A percentile compares a stretch with the other conserved stretches of the same genome.
Conservation (phyloP, 2,888 invertebrate species). For the Machimus rusticus region DNA sequence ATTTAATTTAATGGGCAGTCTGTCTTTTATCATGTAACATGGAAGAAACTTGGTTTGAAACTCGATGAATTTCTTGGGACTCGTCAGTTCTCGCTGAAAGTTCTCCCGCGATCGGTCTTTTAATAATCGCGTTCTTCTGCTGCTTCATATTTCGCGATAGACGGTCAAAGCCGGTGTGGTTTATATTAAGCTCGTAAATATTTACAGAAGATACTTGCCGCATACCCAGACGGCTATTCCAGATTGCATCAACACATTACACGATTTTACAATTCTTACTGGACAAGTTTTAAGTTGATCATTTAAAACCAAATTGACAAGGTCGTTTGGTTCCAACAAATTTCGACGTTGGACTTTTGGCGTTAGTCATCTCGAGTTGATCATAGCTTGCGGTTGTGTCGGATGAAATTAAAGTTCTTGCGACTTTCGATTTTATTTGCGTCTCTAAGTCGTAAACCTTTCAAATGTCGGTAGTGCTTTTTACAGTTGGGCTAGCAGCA, state of each 20-base stretch:
- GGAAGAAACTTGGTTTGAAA: not conserved
- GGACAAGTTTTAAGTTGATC: not conserved
- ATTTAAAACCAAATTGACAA: not conserved
- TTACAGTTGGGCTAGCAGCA: not conserved
- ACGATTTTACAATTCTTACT: not conserved
- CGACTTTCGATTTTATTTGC: not conserved
- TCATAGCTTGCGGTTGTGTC: not conserved
- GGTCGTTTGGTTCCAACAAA: not conserved
- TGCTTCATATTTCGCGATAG: not conserved
- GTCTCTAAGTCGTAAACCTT: not conserved
- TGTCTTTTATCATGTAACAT: not conserved
- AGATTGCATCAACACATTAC: not conserved
- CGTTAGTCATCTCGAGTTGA: not conserved
- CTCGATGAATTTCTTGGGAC: not conserved
- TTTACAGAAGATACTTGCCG: not conserved
- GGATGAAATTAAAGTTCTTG: not conserved
- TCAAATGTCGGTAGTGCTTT: not conserved
- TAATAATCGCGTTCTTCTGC: not conserved
- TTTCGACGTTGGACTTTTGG: not conserved
- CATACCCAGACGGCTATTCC: not conserved
- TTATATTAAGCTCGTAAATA: not conserved
- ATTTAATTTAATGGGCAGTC: not conserved
- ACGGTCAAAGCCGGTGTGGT: not conserved
- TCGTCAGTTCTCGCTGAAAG: not conserved
- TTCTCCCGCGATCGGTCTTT: not conserved